These are phyloP conservation scores for Pyrocoelia pectoralis DNA, from an alignment of 2,888 invertebrate species.

Conservation along the genomic window DNA sequence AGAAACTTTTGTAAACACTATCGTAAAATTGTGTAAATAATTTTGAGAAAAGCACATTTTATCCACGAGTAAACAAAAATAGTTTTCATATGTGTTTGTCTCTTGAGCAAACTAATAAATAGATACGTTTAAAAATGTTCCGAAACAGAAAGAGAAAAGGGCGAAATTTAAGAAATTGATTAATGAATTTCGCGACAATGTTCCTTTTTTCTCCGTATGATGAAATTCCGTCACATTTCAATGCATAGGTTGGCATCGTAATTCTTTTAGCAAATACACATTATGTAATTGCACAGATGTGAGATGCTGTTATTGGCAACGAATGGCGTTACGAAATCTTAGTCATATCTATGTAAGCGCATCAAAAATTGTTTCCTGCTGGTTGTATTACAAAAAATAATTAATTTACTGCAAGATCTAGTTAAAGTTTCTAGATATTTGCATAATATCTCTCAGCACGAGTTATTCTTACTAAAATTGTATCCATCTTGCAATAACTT, in stretches of 20 bases:
- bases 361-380: slow-evolving; percentile 2
- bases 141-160: not conserved
- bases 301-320: slow-evolving; percentile 7
- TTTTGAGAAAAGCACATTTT: not conserved
- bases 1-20: not conserved
- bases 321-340: not conserved
- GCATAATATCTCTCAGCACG: too few species aligned
- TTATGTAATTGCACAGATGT: slow-evolving; percentile 12
- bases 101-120: not conserved
- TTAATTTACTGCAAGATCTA: not conserved
- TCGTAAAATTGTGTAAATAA: slow-evolving; percentile 1
- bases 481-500: too few species aligned
- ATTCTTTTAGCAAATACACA: not conserved
- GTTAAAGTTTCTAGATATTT: too few species aligned
- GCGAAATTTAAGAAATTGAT: not conserved
- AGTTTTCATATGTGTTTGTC: not conserved
- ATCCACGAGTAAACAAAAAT: not conserved
- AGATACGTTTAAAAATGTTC: not conserved
- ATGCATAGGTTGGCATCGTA: not conserved
- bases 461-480: too few species aligned
- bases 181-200: not conserved
- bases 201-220: not conserved
- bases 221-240: not conserved
- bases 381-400: not conserved
- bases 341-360: slow-evolving; percentile 1